phyloP scores from a whole-genome alignment of 2,888 invertebrate species.

The Dichetophora obliterata region DNA sequence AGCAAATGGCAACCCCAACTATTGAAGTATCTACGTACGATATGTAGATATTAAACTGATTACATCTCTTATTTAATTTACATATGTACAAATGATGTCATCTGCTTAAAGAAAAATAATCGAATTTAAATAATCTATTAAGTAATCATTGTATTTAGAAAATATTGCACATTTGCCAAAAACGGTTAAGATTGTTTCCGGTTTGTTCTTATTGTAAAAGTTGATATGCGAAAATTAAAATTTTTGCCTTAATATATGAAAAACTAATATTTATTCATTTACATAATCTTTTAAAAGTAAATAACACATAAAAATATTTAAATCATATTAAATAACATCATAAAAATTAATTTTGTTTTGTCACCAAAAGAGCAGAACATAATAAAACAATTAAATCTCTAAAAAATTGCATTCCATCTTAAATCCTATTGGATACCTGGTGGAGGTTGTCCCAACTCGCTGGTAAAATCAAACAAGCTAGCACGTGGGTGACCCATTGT shows the following conservation, averaged over 20 bases:
- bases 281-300: constrained; percentile 14
- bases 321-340: not conserved
- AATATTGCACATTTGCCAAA: constrained; percentile 38
- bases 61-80: not conserved
- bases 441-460: constrained; percentile 69
- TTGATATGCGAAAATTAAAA: constrained; percentile 10
- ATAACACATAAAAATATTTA: constrained; percentile 2
- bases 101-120: constrained; percentile 24
- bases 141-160: not conserved
- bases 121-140: not conserved
- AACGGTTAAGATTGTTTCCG: constrained; percentile 30
- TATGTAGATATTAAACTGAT: not conserved
- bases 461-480: constrained; percentile 69
- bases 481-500: constrained; percentile 58
- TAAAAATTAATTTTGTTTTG: constrained; percentile 21
- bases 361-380: not conserved
- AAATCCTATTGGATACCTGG: constrained; percentile 70
- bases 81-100: constrained; percentile 35
- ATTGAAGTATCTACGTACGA: constrained; percentile 35
- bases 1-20: not conserved
- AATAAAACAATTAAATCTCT: constrained; percentile 58
- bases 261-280: not conserved
- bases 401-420: constrained; percentile 70
- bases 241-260: too few relatives aligned
- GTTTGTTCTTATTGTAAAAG: constrained; percentile 44